phyloP scores from a whole-genome alignment of 1,140 invertebrate species.

The Drosophila repleta region DNA sequence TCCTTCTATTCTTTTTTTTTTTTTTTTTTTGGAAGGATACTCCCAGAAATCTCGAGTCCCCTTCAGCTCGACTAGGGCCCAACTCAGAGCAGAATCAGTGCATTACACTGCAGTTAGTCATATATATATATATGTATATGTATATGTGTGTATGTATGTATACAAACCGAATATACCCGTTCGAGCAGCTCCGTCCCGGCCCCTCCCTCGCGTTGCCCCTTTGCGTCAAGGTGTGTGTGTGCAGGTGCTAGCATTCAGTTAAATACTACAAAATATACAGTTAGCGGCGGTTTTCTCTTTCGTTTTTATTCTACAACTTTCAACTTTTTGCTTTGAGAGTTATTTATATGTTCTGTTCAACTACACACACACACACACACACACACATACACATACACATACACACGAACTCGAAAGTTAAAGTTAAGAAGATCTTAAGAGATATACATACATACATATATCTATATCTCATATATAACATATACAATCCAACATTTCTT shows the following conservation, averaged over 20 bases:
- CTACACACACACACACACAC: conserved; percentile 18
- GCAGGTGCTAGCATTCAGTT: conserved; percentile 29
- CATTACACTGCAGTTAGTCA: conserved; percentile 9
- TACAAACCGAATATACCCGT: neutral
- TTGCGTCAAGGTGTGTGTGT: conserved; percentile 37
- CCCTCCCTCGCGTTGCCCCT: neutral
- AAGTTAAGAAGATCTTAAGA: conserved; percentile 22
- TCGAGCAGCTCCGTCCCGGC: neutral
- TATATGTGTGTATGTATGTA: no score
- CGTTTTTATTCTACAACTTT: conserved; percentile 52
- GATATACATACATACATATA: conserved; percentile 36
- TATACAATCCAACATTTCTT: conserved; percentile 32
- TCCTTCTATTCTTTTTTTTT: conserved; percentile 83
- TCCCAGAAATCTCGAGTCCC: conserved; percentile 40
- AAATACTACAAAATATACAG: conserved; percentile 26
- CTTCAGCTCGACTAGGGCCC: conserved; percentile 15
- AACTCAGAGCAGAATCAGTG: conserved; percentile 15
- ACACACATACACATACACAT: conserved; percentile 11
- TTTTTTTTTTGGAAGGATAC: conserved; percentile 33
- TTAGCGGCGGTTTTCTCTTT: conserved; percentile 63
- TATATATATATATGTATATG: neutral
- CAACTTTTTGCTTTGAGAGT: conserved; percentile 64
- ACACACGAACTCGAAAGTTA: conserved; percentile 30
- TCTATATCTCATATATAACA: conserved; percentile 36
- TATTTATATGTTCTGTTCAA: conserved; percentile 46